These are phyloP conservation scores for Aromia moschata DNA, from an alignment of 2,888 invertebrate genomes.

Conservation along the genomic window DNA sequence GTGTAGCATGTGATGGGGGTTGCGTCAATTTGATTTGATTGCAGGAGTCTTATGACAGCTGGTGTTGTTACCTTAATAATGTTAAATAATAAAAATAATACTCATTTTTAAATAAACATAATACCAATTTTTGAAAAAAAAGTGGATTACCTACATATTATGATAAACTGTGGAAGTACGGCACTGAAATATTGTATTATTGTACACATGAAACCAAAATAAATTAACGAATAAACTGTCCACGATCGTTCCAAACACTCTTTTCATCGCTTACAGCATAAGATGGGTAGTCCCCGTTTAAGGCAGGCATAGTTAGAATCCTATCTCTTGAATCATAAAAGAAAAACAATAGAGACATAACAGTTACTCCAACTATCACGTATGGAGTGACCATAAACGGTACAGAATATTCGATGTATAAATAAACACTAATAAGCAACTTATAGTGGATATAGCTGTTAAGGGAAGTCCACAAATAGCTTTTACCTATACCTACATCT, in stretches of 20 bases:
- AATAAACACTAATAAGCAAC: constrained; percentile 24
- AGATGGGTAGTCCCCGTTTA: constrained; percentile 16
- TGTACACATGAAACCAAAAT: background rate
- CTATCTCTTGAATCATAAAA: constrained; percentile 37
- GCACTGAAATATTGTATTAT: background rate
- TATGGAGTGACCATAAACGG: constrained; percentile 45
- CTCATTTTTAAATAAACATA: no score
- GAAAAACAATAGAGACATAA: constrained; percentile 49
- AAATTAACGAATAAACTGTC: constrained; percentile 14
- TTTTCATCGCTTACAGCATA: constrained; percentile 17
- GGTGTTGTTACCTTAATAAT: no score
- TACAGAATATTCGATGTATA: no score
- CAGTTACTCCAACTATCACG: constrained; percentile 47
- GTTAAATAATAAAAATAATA: no score
- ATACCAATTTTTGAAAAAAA: no score
- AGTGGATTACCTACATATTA: no score
- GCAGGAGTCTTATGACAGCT: no score
- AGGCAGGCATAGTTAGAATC: constrained; percentile 26
- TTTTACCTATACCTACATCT: background rate
- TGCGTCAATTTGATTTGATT: no score
- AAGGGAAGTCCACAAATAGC: background rate
- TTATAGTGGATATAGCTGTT: constrained; percentile 25
- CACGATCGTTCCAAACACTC: constrained; percentile 15
- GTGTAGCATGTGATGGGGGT: no score
- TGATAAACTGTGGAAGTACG: constrained; percentile 12